phyloP scores from a whole-genome alignment of 2,797 vertebrate species.

The Lacerta bilineata region DNA sequence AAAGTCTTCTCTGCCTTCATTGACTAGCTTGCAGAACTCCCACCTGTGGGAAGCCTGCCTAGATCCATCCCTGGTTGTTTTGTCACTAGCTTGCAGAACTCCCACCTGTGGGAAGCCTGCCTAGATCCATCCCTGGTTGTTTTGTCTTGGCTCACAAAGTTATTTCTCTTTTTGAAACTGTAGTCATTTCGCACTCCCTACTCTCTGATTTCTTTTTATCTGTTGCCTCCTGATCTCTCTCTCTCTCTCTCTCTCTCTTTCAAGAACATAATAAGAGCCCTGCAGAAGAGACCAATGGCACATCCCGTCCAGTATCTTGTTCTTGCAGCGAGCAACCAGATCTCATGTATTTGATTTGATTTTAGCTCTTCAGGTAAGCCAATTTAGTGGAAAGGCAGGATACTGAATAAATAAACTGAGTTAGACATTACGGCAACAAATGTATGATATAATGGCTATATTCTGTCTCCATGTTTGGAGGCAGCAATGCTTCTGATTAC shows the following conservation, averaged over 20 bases:
- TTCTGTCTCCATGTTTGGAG: too few species aligned
- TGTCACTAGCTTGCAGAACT: not conserved
- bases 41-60: not conserved
- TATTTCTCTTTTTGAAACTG: not conserved
- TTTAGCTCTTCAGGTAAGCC: not conserved
- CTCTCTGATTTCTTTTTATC: not conserved
- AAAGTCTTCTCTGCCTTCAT: not conserved
- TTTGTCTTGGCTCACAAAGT: not conserved
- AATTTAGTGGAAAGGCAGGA: not conserved
- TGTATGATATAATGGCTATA: too few species aligned
- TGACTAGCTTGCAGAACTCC: not conserved
- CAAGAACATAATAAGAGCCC: too few species aligned
- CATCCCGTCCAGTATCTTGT: too few species aligned
- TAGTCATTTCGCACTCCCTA: too few species aligned
- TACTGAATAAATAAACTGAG: not conserved
- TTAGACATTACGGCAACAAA: not conserved
- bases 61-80: too few species aligned
- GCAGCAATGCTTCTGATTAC: too few species aligned
- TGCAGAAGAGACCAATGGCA: too few species aligned
- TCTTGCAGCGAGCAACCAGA: too few species aligned
- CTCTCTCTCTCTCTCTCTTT: not conserved
- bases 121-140: too few species aligned
- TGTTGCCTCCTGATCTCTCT: not conserved
- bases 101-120: not conserved
- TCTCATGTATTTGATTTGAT: not conserved